These are phyloP conservation scores for Crematogaster levior DNA, from an alignment of 2,888 invertebrate genomes.

Conservation along the genomic window DNA sequence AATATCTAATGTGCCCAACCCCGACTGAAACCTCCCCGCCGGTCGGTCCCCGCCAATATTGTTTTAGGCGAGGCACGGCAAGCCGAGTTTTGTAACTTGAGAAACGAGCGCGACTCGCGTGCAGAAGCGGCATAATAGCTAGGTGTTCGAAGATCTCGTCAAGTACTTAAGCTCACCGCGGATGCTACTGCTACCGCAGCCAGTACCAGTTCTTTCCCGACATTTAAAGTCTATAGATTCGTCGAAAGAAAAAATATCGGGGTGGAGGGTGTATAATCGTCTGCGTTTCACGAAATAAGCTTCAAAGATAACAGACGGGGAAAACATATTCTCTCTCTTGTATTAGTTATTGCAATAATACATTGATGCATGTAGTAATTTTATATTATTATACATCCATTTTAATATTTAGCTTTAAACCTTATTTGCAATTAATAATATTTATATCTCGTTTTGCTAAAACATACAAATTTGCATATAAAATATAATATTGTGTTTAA, in stretches of 20 bases:
- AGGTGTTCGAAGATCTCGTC: conserved; percentile 63
- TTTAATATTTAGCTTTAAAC: neutral
- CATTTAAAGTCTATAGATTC: conserved; percentile 11
- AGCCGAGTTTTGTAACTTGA: conserved; percentile 73
- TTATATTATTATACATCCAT: neutral
- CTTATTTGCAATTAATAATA: neutral
- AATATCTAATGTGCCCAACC: conserved; percentile 77
- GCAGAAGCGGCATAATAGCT: conserved; percentile 56
- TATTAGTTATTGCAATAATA: conserved; percentile 6
- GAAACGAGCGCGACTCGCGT: conserved; percentile 72
- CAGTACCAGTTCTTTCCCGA: neutral
- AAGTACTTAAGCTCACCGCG: conserved; percentile 29
- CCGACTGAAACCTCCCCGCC: conserved; percentile 53
- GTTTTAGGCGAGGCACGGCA: conserved; percentile 76
- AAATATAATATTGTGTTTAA: neutral
- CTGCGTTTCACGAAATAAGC: neutral
- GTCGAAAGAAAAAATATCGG: neutral
- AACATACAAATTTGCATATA: too few relatives aligned
- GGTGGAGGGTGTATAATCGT: neutral
- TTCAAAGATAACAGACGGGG: neutral
- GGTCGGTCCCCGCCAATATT: conserved; percentile 76
- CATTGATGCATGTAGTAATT: neutral
- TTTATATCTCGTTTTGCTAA: neutral
- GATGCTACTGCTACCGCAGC: conserved; percentile 7
- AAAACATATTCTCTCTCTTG: neutral